These are phyloP conservation scores for Phthorimaea operculella DNA, from an alignment of 1,140 invertebrate species.

Conservation along the genomic window DNA sequence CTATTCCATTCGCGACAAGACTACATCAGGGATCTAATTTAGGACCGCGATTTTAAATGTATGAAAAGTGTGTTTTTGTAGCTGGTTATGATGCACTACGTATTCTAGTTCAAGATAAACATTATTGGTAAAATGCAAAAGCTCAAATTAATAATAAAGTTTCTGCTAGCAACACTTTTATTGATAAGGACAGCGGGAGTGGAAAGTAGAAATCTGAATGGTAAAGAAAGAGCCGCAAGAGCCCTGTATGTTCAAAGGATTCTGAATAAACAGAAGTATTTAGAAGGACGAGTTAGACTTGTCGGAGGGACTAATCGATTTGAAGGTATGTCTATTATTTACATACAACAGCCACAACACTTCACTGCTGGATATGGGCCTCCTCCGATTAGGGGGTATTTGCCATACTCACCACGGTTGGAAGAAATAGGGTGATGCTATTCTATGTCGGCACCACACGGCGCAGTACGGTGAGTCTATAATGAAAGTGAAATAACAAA, in stretches of 20 bases:
- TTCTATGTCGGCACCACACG: too few species aligned
- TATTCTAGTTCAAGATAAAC: neutral
- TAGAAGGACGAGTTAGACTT: slow-evolving; percentile 77
- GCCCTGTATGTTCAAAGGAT: slow-evolving; percentile 48
- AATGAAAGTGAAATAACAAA: too few species aligned
- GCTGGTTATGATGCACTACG: neutral
- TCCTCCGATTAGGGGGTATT: neutral
- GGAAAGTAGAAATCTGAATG: slow-evolving; percentile 38
- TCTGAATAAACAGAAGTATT: slow-evolving; percentile 73
- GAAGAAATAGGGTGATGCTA: too few species aligned
- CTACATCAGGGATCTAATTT: neutral
- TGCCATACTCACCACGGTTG: too few species aligned
- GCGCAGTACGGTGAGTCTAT: too few species aligned
- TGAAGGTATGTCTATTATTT: slow-evolving; percentile 70
- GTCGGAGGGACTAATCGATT: slow-evolving; percentile 73
- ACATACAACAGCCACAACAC: too few species aligned
- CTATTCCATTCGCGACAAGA: neutral
- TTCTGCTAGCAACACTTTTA: slow-evolving; percentile 15
- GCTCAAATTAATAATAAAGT: slow-evolving; percentile 5
- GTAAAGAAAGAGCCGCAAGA: slow-evolving; percentile 33
- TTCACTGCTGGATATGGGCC: neutral
- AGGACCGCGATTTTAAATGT: neutral
- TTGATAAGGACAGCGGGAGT: slow-evolving; percentile 19
- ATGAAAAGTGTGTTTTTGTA: neutral
- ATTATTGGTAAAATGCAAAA: slow-evolving; percentile 1